Evolutionary conservation across 1,140 invertebrate species (phyloP), one percentile per base, ranked within the genome.

Genomic region (Aphelinus atriplicis): DNA sequence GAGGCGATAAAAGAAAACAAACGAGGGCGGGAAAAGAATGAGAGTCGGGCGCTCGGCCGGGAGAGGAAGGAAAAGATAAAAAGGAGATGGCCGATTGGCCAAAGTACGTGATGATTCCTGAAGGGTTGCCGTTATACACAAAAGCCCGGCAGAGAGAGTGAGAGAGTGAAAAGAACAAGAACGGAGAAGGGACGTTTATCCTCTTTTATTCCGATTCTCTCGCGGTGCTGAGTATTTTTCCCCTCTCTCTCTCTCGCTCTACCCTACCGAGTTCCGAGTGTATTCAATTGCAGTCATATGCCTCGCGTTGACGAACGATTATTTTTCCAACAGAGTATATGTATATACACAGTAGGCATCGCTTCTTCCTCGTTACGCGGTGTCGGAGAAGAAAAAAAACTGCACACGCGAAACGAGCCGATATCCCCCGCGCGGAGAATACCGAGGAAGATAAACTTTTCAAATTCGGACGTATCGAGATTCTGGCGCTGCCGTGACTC

Each of bases 21-120:
- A 70, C 26, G 48, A 61, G 68, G 46, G 47, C 10, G 42, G 26
- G 58, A 58, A 58, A 69, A 26, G 56, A 5, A 66, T 5, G 46
- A 48, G 50, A 69, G 9, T 58, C 3, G 1, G 3, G 9, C 56
- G 26, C 9, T 7, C 9, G 26, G 56, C n/a, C 1, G n/a, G 45
- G 3, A 26, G 26, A 26, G 26, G 26, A 61, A 45, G 58, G n/a
- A 42, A 45, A 43, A 45, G 58, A 61, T 43, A 61, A 45, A 61
- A 61, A 26, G 47, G 45, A 68, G 45, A 68, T 9, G 3, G 9
- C 5, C 5, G 1, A 26, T 57, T n/a, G n/a, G 55, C 2, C 68
- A 48, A 26, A 70, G 47, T 70, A 61, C 48, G 26, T 61, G 48
- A 70, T 70, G 58, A 61, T 70, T 70, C 47, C 45, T 60, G 61